Evolutionary conservation across 2,888 invertebrate genomes (phyloP).

Genomic region (Arrhopalites spinosus): DNA sequence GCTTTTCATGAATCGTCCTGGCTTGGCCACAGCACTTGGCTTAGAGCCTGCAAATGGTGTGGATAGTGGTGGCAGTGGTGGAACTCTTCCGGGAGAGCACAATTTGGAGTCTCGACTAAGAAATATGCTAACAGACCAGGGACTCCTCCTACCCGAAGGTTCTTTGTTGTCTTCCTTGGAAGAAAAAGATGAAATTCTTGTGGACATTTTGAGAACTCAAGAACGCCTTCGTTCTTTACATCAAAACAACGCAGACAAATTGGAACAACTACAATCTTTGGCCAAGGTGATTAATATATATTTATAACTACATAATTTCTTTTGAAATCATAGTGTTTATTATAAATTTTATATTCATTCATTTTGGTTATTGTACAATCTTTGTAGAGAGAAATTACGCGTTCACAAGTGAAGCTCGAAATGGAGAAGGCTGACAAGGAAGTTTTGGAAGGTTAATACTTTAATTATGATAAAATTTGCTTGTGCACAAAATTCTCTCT

Average conservation of each 20-base stretch:
- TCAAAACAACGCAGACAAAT: constrained; percentile 12
- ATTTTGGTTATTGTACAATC: neutral
- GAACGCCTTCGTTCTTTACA: constrained; percentile 11
- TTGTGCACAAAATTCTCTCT: neutral
- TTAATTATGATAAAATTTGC: neutral
- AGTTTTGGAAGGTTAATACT: neutral
- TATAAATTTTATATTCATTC: neutral
- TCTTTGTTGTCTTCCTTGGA: neutral
- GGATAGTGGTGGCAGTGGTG: neutral
- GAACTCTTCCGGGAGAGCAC: neutral
- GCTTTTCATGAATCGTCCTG: constrained; percentile 4
- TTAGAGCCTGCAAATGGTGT: neutral
- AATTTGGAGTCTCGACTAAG: constrained; percentile 6
- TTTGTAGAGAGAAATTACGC: constrained; percentile 13
- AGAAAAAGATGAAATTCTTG: constrained; percentile 30
- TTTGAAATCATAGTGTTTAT: neutral
- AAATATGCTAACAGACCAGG: constrained; percentile 18
- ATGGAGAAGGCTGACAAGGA: constrained; percentile 34
- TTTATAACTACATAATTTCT: constrained; percentile 1
- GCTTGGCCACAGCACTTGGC: constrained; percentile 6
- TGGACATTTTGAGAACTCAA: constrained; percentile 26
- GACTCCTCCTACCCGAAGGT: neutral
- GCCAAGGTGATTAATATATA: constrained; percentile 15
- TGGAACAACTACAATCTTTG: constrained; percentile 12
- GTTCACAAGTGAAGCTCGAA: constrained; percentile 15